Evolutionary conservation across 1,140 invertebrate genomes (phyloP).

Genomic region (Babylonia areolata): DNA sequence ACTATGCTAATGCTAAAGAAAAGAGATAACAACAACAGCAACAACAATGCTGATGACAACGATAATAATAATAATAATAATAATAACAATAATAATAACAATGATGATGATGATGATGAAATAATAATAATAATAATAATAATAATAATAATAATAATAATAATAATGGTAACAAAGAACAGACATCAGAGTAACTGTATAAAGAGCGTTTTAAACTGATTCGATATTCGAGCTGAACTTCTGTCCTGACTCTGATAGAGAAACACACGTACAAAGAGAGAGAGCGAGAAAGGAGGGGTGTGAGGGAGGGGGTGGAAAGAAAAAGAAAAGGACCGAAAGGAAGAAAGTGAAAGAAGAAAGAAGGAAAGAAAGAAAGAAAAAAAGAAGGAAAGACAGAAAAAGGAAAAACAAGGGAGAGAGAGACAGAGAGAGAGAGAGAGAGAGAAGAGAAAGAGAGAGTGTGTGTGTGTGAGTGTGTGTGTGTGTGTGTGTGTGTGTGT

Average conservation of each 20-base stretch:
- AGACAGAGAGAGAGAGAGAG: neutral
- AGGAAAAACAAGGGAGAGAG: neutral
- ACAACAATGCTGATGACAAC: no score
- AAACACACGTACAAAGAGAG: neutral
- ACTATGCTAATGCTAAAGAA: no score
- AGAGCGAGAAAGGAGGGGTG: neutral
- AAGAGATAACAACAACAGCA: no score
- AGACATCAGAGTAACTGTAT: no score
- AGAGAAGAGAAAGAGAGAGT: no score
- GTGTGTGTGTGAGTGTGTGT: no score
- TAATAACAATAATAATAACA: no score
- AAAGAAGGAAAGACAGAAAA: neutral
- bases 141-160: neutral
- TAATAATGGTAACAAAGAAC: neutral
- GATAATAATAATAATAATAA: no score
- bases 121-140: neutral
- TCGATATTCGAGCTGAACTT: neutral
- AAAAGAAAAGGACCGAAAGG: neutral
- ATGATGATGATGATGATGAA: neutral
- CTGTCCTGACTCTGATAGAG: neutral
- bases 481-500: no score
- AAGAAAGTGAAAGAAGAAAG: neutral
- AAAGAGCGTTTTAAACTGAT: neutral
- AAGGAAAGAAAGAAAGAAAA: neutral
- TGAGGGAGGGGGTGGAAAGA: neutral